These are phyloP conservation scores for Eriosoma lanigerum DNA, from an alignment of 1,140 invertebrate species.

Conservation along the genomic window DNA sequence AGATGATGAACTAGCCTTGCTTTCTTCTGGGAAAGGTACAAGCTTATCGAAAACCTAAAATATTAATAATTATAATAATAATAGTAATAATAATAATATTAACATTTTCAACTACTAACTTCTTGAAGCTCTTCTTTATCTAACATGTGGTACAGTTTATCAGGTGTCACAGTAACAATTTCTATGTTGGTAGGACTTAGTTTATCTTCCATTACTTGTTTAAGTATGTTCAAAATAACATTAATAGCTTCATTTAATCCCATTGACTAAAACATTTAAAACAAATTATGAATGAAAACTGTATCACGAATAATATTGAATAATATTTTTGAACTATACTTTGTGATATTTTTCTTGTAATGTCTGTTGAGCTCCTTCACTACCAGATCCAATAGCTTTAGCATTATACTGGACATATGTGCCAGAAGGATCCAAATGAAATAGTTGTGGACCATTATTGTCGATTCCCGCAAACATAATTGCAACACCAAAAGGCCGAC, in stretches of 20 bases:
- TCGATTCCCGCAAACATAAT: slow-evolving; percentile 86
- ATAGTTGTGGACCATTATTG: slow-evolving; percentile 82
- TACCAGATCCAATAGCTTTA: slow-evolving; percentile 98
- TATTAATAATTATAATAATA: background rate
- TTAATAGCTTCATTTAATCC: slow-evolving; percentile 94
- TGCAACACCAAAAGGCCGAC: slow-evolving; percentile 97
- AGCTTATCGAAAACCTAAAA: slow-evolving; percentile 46
- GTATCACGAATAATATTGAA: slow-evolving; percentile 27
- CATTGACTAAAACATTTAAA: slow-evolving; percentile 76
- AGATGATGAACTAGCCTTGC: slow-evolving; percentile 7
- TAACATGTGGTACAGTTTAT: slow-evolving; percentile 86
- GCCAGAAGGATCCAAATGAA: slow-evolving; percentile 97
- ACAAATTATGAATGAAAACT: background rate
- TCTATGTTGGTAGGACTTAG: slow-evolving; percentile 97
- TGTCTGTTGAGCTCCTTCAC: slow-evolving; percentile 97
- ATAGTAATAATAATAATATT: background rate
- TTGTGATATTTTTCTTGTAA: slow-evolving; percentile 85
- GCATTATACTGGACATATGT: slow-evolving; percentile 98
- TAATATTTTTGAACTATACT: slow-evolving; percentile 59
- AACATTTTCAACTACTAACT: slow-evolving; percentile 56
- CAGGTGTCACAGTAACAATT: slow-evolving; percentile 89
- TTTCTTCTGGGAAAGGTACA: slow-evolving; percentile 43
- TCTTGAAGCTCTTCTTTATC: slow-evolving; percentile 86
- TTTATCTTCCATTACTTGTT: slow-evolving; percentile 99
- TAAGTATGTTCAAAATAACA: slow-evolving; percentile 88